Conservation (phyloP, 2,113 vertebrate genomes). For the Camelus dromedarius region DNA sequence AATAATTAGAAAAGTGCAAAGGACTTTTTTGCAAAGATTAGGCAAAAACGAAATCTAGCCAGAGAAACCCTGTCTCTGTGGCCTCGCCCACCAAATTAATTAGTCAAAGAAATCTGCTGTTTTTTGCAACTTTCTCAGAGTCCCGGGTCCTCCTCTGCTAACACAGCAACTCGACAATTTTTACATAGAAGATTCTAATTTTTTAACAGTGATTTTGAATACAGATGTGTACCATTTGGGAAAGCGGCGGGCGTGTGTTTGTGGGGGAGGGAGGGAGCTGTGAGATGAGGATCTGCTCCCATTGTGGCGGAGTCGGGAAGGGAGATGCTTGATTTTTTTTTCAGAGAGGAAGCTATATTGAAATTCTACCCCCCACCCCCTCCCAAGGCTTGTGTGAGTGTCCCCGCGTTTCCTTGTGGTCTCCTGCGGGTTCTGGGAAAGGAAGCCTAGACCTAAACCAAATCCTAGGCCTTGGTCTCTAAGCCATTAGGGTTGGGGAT, state of each 20-base stretch:
- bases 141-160: background rate
- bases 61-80: background rate
- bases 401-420: background rate
- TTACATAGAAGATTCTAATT: background rate
- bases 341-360: background rate
- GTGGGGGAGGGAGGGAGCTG: too few species aligned
- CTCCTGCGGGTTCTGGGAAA: background rate
- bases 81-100: background rate
- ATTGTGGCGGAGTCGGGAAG: background rate
- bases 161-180: background rate
- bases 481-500: background rate
- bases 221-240: conserved; percentile 46
- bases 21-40: conserved; percentile 56
- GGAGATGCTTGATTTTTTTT: background rate
- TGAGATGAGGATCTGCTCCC: background rate
- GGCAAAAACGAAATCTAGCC: conserved; percentile 72
- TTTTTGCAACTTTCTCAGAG: conserved; percentile 68
- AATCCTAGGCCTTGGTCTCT: conserved; percentile 7
- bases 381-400: background rate
- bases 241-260: background rate
- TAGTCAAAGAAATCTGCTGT: conserved; percentile 50
- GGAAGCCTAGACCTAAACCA: background rate
- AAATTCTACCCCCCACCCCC: background rate
- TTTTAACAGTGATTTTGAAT: background rate
- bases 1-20: conserved; percentile 65